Conservation (phyloP, 2,888 invertebrate genomes). For the Hydroisotoma schaefferi region DNA sequence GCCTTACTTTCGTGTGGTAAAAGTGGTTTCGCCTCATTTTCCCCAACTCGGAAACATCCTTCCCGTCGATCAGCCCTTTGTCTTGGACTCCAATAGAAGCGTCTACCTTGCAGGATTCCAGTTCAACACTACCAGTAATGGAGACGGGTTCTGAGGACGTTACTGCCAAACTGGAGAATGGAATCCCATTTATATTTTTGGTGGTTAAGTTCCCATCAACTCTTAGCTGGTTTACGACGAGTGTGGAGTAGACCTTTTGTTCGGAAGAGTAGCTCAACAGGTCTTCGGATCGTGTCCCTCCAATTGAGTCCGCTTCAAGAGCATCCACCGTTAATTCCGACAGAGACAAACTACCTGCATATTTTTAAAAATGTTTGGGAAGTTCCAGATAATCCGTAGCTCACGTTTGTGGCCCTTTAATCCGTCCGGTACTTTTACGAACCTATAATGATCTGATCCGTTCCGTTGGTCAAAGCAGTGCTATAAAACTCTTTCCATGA, state of each 20-base stretch:
- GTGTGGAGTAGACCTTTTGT: conserved; percentile 19
- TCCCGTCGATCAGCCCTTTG: conserved; percentile 14
- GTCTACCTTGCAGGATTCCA: conserved; percentile 24
- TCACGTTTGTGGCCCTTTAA: not conserved
- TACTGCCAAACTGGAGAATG: conserved; percentile 20
- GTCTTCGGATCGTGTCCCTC: conserved; percentile 22
- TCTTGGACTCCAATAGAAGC: conserved; percentile 20
- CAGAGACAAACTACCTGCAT: too few relatives aligned
- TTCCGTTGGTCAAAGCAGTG: conserved; percentile 26
- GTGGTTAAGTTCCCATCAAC: conserved; percentile 13
- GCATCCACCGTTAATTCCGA: conserved; percentile 20
- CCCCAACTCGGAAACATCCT: conserved; percentile 27
- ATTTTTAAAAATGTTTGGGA: too few relatives aligned
- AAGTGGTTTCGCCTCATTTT: conserved; percentile 25
- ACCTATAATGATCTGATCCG: conserved; percentile 37
- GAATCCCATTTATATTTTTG: conserved; percentile 12
- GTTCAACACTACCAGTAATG: conserved; percentile 28
- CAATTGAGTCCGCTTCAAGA: conserved; percentile 18
- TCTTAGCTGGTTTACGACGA: conserved; percentile 10
- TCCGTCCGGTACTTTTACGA: not conserved
- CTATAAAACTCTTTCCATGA: conserved; percentile 35
- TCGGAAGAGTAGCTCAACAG: conserved; percentile 12
- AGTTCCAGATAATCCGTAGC: too few relatives aligned
- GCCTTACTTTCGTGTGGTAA: too few relatives aligned
- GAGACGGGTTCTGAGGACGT: conserved; percentile 10